Base-by-base conservation (phyloP, 2,113 vertebrate species). In the Limanda limanda region DNA sequence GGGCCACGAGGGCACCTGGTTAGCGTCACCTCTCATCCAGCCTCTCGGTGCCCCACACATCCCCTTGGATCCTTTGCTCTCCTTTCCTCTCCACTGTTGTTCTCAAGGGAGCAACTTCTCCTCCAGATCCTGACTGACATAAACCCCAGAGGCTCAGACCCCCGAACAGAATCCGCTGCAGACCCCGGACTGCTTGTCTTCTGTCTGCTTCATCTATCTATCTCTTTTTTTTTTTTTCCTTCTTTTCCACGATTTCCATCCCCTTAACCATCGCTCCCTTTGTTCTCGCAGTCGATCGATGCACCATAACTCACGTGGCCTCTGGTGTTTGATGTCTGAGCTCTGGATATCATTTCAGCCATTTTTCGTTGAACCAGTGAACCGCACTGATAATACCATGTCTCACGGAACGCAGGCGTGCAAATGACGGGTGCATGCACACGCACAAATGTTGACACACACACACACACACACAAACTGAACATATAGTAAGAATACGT, bases 11-110 rank as follows among this genome's bases (percentile, higher is more conserved):
- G 88, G 90, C 75, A 91, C 91, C 94, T 94, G 94, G 91, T 90
- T 91, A 91, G 89, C 78, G 85, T 95, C 94, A 93, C 86, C 92
- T 71, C 89, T 93, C 93, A 93, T 93, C 83, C 76, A 85, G 81
- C 81, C 76, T 71, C 83, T 74, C 73, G 67, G 65, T 89, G 83
- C 87, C 86, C 89, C 82, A 88, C 81, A 82, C 86, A 82, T 85
- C 86, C 86, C 75, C 79, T 82, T 88, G 84, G 76, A 87, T 90
- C 83, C 62, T 83, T 81, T 83, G 79, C 70, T 81, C 71, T 83
- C 87, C 72, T 81, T 91, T 71, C 62, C 74, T 81, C 78, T 80
- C 72, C 77, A 77, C 68, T 81, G 82, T 79, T 81, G 86, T 67
- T 65, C 90, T 91, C 89, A 52, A 37, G 91, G 91, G 92, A 93